Evolutionary conservation across 2,888 invertebrate species (phyloP), one percentile per base, ranked within the genome.

Genomic region (Acleris sparsana): DNA sequence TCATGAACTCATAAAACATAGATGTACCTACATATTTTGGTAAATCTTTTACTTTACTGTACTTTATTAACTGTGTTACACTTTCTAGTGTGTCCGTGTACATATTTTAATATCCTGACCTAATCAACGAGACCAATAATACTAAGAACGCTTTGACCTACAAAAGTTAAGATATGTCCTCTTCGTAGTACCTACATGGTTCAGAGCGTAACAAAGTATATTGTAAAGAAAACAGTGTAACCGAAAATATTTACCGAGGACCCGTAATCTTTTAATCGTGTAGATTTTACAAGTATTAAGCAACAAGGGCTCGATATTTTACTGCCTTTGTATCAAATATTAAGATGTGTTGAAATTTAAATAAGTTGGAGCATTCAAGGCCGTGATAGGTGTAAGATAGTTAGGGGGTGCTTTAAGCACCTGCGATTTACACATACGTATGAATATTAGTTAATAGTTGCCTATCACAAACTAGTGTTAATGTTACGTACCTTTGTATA

Each of bases 351-450:
- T 63, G 68, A 61, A 70, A 61, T 16, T 71, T 71, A 71, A 79
- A 74, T 80, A 80, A 75, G 78, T 82, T 82, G 80, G 69, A 82
- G 77, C 80, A 81, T 83, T 82, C 77, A 85, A 80, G 89, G 88
- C 89, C 89, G 89, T 89, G 89, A 88, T 89, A 89, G 85, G 70
- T 73, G 39, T 88, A 88, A 87, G 86, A 70, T 84, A 82, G 74
- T 68, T 79, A 69, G 70, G 69, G 79, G 80, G 83, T 85, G 85
- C 86, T 85, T 76, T 74, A 78, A 81, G 84, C 85, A 86, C 86
- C 79, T 80, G 80, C 77, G 75, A 74, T 80, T 74, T 80, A 83
- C 69, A 79, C 81, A 79, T 79, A 80, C 79, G 75, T 79, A 76
- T 80, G 72, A 69, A 62, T 66, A 67, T 69, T 59, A 75, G 80